A percentile compares a stretch with the other conserved stretches of the same genome.
Conservation (phyloP, 2,888 invertebrate species). For the Meganola albula region DNA sequence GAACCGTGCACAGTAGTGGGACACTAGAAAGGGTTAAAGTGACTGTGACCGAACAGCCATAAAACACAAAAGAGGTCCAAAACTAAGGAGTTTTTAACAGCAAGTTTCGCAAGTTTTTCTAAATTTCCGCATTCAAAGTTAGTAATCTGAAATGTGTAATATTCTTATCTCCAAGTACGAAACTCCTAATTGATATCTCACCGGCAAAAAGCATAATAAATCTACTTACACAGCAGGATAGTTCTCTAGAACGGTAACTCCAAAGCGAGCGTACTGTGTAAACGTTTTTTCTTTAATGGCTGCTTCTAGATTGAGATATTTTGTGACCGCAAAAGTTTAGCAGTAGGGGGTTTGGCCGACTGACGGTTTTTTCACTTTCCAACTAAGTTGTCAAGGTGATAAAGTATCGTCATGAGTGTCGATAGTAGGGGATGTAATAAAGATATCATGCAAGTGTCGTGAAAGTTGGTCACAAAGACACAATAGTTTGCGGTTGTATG, state of each 20-base stretch:
- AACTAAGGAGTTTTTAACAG: too few species aligned
- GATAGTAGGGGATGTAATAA: conserved; percentile 30
- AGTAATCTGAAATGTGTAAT: too few species aligned
- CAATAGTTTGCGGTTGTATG: conserved; percentile 13
- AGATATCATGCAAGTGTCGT: conserved; percentile 24
- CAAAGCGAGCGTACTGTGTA: conserved; percentile 37
- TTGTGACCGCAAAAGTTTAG: conserved; percentile 64
- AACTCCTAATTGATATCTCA: conserved; percentile 16
- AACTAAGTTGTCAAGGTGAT: conserved; percentile 58
- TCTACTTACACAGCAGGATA: conserved; percentile 56
- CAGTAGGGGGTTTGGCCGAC: conserved; percentile 61
- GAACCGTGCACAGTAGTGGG: too few species aligned
- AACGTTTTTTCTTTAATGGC: conserved; percentile 40
- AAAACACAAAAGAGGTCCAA: too few species aligned
- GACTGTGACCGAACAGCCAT: too few species aligned
- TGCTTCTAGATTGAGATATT: conserved; percentile 62
- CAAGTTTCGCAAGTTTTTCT: too few species aligned
- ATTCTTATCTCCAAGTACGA: neutral
- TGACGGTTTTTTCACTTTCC: conserved; percentile 48
- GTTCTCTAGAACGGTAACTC: conserved; percentile 43
- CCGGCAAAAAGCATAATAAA: conserved; percentile 21
- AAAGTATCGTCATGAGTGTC: conserved; percentile 36
- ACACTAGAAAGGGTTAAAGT: too few species aligned
- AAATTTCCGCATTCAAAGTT: too few species aligned
- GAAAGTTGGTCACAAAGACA: conserved; percentile 16